These are phyloP conservation scores for Melipona bicolor DNA, from an alignment of 2,888 invertebrate genomes.

Conservation along the genomic window DNA sequence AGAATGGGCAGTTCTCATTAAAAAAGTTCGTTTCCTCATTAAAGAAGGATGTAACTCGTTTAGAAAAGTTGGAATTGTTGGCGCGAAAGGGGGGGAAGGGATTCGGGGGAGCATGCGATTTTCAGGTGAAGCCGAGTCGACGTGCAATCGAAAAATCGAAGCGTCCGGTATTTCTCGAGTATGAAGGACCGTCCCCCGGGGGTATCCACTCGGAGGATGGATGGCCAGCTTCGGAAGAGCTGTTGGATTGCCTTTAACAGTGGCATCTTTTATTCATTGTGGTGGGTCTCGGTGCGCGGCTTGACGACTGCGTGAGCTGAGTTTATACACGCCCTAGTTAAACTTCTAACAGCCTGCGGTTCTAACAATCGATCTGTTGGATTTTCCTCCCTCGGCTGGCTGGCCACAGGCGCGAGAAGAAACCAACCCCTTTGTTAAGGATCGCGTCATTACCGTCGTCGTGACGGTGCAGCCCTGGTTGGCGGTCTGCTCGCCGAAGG, in stretches of 20 bases:
- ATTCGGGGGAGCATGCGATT: conserved; percentile 37
- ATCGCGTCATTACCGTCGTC: conserved; percentile 55
- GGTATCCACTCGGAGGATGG: conserved; percentile 55
- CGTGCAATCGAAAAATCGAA: conserved; percentile 47
- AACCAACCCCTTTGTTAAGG: conserved; percentile 67
- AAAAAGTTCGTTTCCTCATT: conserved; percentile 62
- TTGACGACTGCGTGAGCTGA: conserved; percentile 80
- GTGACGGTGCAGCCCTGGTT: neutral
- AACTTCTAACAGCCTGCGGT: conserved; percentile 77
- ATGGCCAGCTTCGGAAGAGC: conserved; percentile 65
- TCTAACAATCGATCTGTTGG: conserved; percentile 75
- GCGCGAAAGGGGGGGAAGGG: neutral
- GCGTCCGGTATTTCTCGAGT: conserved; percentile 54
- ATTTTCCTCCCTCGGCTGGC: conserved; percentile 61
- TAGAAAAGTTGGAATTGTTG: conserved; percentile 57
- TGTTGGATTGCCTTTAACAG: conserved; percentile 75
- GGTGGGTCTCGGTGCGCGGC: conserved; percentile 74
- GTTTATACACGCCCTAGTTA: conserved; percentile 80
- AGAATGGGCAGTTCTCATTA: conserved; percentile 45
- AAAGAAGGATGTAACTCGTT: conserved; percentile 51
- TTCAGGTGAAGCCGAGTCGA: conserved; percentile 26
- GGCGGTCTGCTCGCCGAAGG: neutral
- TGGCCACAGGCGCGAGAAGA: conserved; percentile 54
- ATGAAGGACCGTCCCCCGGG: conserved; percentile 65
- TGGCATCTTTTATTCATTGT: conserved; percentile 81